phyloP scores from a whole-genome alignment of 2,113 vertebrate species.

The Phalacrocorax aristotelis region DNA sequence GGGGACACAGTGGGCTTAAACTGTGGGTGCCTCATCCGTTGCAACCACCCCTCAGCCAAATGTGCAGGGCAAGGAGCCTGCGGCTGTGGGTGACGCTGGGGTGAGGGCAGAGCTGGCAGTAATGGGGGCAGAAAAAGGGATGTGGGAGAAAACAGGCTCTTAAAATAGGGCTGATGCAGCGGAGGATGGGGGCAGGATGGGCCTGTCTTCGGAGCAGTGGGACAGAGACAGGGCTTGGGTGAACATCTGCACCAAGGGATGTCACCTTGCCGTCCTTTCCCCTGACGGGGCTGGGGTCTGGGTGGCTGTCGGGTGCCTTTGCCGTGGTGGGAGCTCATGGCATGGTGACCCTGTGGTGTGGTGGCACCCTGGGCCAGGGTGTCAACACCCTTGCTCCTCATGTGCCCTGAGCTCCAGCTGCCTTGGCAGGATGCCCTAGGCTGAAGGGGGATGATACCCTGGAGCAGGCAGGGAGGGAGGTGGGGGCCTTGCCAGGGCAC shows the following conservation, averaged over 20 bases:
- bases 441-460: background rate
- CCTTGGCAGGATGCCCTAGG: background rate
- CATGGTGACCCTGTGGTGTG: background rate
- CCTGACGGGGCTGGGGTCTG: rapidly evolving
- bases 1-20: background rate
- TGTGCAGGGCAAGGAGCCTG: background rate
- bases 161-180: background rate
- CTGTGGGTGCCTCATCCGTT: background rate
- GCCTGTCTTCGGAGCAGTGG: rapidly evolving
- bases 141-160: rapidly evolving
- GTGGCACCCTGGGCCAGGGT: background rate
- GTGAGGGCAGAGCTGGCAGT: background rate
- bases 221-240: background rate
- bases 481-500: background rate
- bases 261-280: background rate
- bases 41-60: background rate
- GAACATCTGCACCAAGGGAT: background rate
- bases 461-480: background rate
- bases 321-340: background rate
- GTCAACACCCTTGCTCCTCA: background rate
- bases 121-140: background rate
- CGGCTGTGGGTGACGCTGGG: background rate
- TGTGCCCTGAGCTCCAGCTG: rapidly evolving
- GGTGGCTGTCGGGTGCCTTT: background rate
- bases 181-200: background rate